These are phyloP conservation scores for Callosobruchus maculatus DNA, from an alignment of 2,888 invertebrate genomes.

Conservation along the genomic window DNA sequence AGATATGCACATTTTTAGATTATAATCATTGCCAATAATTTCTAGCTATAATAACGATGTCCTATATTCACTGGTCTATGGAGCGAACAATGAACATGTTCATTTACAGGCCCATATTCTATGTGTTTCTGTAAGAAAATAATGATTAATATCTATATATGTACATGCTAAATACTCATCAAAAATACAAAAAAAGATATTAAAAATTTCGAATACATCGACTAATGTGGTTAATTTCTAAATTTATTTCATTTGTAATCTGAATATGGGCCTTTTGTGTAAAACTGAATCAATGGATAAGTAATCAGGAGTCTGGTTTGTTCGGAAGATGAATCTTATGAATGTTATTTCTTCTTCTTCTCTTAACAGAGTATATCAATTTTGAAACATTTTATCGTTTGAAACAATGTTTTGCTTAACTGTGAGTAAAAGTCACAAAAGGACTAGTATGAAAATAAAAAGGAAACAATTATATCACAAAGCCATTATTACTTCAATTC, in stretches of 20 bases:
- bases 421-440: too few relatives aligned
- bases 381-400: too few relatives aligned
- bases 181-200: constrained; percentile 48
- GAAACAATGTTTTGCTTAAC: too few relatives aligned
- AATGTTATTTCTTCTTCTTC: too few relatives aligned
- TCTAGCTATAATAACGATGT: too few relatives aligned
- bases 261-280: constrained; percentile 51
- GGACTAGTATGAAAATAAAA: background rate
- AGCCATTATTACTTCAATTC: background rate
- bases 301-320: too few relatives aligned
- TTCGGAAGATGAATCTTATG: too few relatives aligned
- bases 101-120: constrained; percentile 42
- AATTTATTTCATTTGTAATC: constrained; percentile 41
- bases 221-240: background rate
- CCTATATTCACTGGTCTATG: background rate
- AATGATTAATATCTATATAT: constrained; percentile 25
- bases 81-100: background rate
- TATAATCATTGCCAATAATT: too few relatives aligned
- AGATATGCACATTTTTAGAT: too few relatives aligned
- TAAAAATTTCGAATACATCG: constrained; percentile 30
- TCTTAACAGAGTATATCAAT: too few relatives aligned
- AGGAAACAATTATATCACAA: background rate
- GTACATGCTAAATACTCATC: constrained; percentile 37
- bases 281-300: background rate
- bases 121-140: constrained; percentile 35